A percentile compares a stretch with the other conserved stretches of the same genome.
phyloP scores from a whole-genome alignment of 2,888 invertebrate genomes.

The Nephrotoma guestfalica region DNA sequence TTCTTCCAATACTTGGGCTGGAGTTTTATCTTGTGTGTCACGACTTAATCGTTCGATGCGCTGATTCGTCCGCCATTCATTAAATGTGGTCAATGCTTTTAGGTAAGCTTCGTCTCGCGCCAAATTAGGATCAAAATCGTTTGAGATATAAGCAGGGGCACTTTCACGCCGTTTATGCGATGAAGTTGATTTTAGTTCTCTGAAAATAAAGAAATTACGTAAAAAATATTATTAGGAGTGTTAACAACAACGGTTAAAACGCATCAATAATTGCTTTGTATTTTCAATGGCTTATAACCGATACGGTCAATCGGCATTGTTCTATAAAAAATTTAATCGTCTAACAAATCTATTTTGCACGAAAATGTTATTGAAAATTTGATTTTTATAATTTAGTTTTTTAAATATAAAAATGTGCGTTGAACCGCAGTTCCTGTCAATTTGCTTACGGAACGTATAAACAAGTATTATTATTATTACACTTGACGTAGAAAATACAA shows the following conservation, averaged over 20 bases:
- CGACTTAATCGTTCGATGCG: constrained; percentile 5
- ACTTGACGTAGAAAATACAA: neutral
- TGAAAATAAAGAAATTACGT: constrained; percentile 5
- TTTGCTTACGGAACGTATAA: neutral
- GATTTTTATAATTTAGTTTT: neutral
- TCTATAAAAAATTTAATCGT: neutral
- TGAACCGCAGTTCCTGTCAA: neutral
- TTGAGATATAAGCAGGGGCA: constrained; percentile 13
- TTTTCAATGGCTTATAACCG: neutral
- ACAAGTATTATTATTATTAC: neutral
- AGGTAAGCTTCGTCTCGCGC: constrained; percentile 17
- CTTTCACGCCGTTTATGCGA: constrained; percentile 17
- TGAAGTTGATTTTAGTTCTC: constrained; percentile 16
- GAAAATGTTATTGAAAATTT: neutral
- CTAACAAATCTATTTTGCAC: neutral
- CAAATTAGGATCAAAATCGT: constrained; percentile 9
- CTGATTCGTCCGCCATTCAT: constrained; percentile 17
- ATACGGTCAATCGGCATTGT: neutral
- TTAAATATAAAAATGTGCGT: neutral
- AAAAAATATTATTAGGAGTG: neutral
- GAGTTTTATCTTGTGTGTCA: neutral
- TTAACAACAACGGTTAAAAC: neutral
- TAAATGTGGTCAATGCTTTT: constrained; percentile 17
- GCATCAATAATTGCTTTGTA: neutral
- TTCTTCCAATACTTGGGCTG: neutral